These are phyloP conservation scores for Drosophila recens DNA, from an alignment of 2,888 invertebrate species.

Conservation along the genomic window DNA sequence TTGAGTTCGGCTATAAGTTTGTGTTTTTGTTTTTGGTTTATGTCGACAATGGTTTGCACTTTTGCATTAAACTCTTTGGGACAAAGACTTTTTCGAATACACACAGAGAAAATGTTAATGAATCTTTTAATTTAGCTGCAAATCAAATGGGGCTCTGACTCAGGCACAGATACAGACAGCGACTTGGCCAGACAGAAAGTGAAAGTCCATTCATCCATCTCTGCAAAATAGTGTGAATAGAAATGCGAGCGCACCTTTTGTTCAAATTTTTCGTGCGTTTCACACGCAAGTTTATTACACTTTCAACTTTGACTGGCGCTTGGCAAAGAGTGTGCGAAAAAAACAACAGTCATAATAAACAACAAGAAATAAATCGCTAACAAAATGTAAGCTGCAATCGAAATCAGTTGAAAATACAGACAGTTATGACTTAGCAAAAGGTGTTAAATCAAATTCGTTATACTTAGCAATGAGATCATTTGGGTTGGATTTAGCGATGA, in stretches of 20 bases:
- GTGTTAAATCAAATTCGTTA: slow-evolving; percentile 37
- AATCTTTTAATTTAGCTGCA: slow-evolving; percentile 55
- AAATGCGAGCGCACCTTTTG: slow-evolving; percentile 63
- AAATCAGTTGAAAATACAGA: slow-evolving; percentile 16
- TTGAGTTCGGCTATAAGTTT: slow-evolving; percentile 8
- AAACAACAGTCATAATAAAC: slow-evolving; percentile 5
- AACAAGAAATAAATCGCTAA: slow-evolving; percentile 10
- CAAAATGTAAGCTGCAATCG: slow-evolving; percentile 38
- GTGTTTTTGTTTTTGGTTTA: slow-evolving; percentile 14
- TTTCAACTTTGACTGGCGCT: slow-evolving; percentile 66
- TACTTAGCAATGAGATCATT: slow-evolving; percentile 25
- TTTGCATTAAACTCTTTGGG: slow-evolving; percentile 32
- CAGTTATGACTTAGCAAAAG: slow-evolving; percentile 37
- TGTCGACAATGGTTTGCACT: slow-evolving; percentile 47
- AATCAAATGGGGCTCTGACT: slow-evolving; percentile 37
- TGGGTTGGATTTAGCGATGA: slow-evolving; percentile 1
- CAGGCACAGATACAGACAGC: slow-evolving; percentile 11
- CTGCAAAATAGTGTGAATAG: slow-evolving; percentile 46
- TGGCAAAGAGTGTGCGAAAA: slow-evolving; percentile 46
- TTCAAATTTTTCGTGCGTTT: slow-evolving; percentile 59
- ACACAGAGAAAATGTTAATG: slow-evolving; percentile 59
- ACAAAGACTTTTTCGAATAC: slow-evolving; percentile 10
- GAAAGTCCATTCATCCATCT: slow-evolving; percentile 53
- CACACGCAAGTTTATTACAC: slow-evolving; percentile 75
- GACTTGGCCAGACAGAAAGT: slow-evolving; percentile 53